Percentiles rank a stretch among this genome's conserved stretches.
Evolutionary conservation across 2,888 invertebrate species (phyloP).

Genomic region (Tetranychus piercei): DNA sequence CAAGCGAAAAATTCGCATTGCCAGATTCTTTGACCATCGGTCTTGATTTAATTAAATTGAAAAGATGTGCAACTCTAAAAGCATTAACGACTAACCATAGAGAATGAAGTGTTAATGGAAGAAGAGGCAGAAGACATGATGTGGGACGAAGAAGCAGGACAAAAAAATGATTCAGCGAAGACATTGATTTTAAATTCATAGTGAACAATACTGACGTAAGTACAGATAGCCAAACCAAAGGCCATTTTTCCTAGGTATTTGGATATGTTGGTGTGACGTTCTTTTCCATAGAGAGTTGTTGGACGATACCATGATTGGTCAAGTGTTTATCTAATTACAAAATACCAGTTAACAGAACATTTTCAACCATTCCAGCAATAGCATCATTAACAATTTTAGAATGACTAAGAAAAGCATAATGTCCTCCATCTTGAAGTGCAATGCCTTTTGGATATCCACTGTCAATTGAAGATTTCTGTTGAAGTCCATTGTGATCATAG

Average conservation of each 20-base stretch:
- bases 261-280: constrained; percentile 51
- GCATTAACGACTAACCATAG: constrained; percentile 70
- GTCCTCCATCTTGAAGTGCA: constrained; percentile 18
- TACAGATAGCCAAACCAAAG: constrained; percentile 33
- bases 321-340: constrained; percentile 40
- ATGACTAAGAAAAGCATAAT: constrained; percentile 20
- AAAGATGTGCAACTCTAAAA: constrained; percentile 55
- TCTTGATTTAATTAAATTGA: not conserved
- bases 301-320: constrained; percentile 55
- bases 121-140: constrained; percentile 55
- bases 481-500: constrained; percentile 21
- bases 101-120: constrained; percentile 64
- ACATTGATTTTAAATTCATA: constrained; percentile 18
- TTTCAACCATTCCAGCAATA: constrained; percentile 6
- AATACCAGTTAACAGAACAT: not conserved
- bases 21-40: not conserved
- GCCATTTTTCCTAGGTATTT: constrained; percentile 59
- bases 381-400: constrained; percentile 16
- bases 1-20: not conserved
- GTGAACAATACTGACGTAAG: constrained; percentile 17
- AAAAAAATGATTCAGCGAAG: constrained; percentile 13
- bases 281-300: constrained; percentile 66
- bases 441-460: constrained; percentile 13
- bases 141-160: constrained; percentile 43
- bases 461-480: not conserved